Conservation (phyloP, 2,888 invertebrate species). For the Eilema sororculum region DNA sequence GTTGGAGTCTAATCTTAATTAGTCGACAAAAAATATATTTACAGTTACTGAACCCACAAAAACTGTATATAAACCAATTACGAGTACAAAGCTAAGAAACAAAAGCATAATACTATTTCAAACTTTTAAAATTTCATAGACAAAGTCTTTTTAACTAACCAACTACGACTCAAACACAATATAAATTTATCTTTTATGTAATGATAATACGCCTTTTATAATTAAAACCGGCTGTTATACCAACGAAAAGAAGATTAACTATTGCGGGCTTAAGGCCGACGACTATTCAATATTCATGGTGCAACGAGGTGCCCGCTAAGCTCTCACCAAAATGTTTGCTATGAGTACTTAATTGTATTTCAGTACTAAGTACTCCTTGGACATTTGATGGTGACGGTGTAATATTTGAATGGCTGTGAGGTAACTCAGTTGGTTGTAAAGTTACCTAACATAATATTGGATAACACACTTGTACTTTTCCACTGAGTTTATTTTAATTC, state of each 20-base stretch:
- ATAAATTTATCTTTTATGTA: slow-evolving; percentile 26
- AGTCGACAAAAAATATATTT: neutral
- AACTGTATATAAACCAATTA: neutral
- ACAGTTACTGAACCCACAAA: neutral
- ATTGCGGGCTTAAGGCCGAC: slow-evolving; percentile 57
- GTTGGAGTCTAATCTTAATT: neutral
- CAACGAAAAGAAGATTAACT: slow-evolving; percentile 67
- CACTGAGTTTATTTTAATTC: too few species aligned
- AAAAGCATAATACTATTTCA: neutral
- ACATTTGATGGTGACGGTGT: slow-evolving; percentile 9
- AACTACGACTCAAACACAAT: slow-evolving; percentile 20
- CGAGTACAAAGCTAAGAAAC: neutral
- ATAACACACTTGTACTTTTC: too few species aligned
- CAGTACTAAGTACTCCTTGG: slow-evolving; percentile 16
- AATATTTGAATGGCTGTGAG: neutral
- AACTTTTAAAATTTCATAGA: neutral
- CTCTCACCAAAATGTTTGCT: slow-evolving; percentile 50
- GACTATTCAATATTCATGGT: slow-evolving; percentile 56
- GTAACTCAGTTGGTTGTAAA: neutral
- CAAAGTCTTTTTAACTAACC: slow-evolving; percentile 5
- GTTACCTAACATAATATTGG: neutral
- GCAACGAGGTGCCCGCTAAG: slow-evolving; percentile 62
- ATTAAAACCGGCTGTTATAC: slow-evolving; percentile 60
- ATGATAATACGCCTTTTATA: slow-evolving; percentile 54
- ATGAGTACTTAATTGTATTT: slow-evolving; percentile 50